Evolutionary conservation across 2,113 vertebrate species (phyloP).

Genomic region (Rafetus swinhoei): DNA sequence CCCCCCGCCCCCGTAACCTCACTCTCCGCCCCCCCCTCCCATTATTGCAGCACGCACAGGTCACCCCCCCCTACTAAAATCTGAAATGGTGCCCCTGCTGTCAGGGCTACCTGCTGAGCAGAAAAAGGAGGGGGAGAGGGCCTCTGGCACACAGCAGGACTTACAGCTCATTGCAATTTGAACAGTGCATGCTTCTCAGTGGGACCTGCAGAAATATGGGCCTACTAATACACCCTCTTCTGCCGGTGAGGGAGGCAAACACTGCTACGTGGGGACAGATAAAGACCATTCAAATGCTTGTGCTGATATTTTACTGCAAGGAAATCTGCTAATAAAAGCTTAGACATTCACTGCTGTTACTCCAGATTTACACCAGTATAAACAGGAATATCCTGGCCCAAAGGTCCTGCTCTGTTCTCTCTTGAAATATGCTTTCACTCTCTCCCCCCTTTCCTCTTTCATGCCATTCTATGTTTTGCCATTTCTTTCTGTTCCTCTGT

Average conservation of each 20-base stretch:
- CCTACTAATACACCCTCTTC: neutral
- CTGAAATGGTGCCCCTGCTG: too few relatives aligned
- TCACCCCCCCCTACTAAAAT: too few relatives aligned
- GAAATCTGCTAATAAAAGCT: slow-evolving; percentile 23
- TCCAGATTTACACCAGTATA: slow-evolving; percentile 30
- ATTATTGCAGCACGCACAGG: too few relatives aligned
- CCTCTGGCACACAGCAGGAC: neutral
- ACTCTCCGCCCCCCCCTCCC: too few relatives aligned
- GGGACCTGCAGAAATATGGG: neutral
- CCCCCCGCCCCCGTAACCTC: too few relatives aligned
- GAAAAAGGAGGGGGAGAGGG: neutral
- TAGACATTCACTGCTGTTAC: slow-evolving; percentile 26
- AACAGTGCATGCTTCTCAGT: neutral
- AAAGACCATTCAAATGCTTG: neutral
- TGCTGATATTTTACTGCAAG: slow-evolving; percentile 9
- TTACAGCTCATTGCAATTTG: neutral
- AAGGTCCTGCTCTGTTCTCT: slow-evolving; percentile 32
- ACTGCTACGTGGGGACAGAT: neutral
- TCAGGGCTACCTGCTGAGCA: neutral
- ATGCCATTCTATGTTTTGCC: neutral
- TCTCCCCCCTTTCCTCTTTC: neutral
- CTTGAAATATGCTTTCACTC: neutral
- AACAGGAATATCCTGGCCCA: slow-evolving; percentile 20
- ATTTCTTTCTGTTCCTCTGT: neutral
- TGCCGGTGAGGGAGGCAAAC: neutral